Evolutionary conservation across 2,113 vertebrate species (phyloP), one percentile per base, ranked within the genome.

Genomic region (Rhea pennata): DNA sequence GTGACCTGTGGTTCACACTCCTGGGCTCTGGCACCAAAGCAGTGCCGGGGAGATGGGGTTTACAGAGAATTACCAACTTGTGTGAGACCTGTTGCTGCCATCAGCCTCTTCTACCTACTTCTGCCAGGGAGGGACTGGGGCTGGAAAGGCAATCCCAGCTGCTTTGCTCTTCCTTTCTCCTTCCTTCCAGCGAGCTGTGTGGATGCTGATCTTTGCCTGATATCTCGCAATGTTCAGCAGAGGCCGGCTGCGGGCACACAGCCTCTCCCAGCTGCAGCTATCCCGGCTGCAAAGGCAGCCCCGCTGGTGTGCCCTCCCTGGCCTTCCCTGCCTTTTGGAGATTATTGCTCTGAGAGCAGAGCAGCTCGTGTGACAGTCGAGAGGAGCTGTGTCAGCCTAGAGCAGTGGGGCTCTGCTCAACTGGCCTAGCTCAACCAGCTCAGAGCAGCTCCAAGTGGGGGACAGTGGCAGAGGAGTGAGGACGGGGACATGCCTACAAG

Each of bases 361-460:
- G 62, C 87, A 95, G 77, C 77, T 94, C 59, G 24, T 84, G 70
- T 22, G 62, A 44, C 39, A 36, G 71, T 88, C 61, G 31, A 94
- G 87, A 91, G 69, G 33, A 87, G n/a, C 53, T 39, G 84, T 75
- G 74, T 46, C 81, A 66, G 36, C 77, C 69, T 67, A 56, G 87
- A 94, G 84, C 31, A 84, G 77, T 56, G 91, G 74, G 88, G 67
- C 84, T 83, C 56, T 59, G 31, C 72, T 4, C 4, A 48, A 29
- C 46, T 72, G 87, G 87, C 61, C 87, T n/a, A 70, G 70, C 77
- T 81, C 87, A 80, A 88, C 40, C 77, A 77, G 77, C 92, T 91
- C 74, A 75, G 70, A 39, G 74, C 59, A 87, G 40, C 83, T 86
- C 40, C 51, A 87, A 77, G 36, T 72, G 33, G n/a, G 53, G 67